These are phyloP conservation scores for Coelogynopora nodosa DNA, from an alignment of 2,888 invertebrate genomes.

Conservation along the genomic window DNA sequence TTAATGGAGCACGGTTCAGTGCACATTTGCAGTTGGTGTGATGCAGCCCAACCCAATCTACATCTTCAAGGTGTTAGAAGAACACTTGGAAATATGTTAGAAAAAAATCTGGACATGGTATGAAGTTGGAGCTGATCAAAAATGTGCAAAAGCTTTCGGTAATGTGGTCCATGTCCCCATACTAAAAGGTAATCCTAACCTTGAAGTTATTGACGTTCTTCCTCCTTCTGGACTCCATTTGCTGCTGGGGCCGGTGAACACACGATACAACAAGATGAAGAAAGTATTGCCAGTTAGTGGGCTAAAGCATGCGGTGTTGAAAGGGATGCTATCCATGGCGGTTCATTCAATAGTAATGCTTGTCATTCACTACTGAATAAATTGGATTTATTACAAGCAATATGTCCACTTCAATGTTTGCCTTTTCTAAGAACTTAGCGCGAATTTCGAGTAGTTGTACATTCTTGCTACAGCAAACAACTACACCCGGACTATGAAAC, in stretches of 20 bases:
- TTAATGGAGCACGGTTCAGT: slow-evolving; percentile 42
- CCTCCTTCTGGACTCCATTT: slow-evolving; percentile 41
- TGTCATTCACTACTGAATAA: slow-evolving; percentile 20
- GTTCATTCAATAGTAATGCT: slow-evolving; percentile 41
- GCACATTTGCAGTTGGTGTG: slow-evolving; percentile 42
- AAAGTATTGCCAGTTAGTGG: slow-evolving; percentile 43
- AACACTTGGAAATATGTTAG: slow-evolving; percentile 40
- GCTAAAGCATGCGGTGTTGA: slow-evolving; percentile 43
- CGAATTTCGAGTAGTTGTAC: slow-evolving; percentile 24
- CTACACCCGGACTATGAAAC: background rate
- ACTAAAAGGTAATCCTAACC: slow-evolving; percentile 14
- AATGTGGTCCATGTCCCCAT: slow-evolving; percentile 41
- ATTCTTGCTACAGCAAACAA: slow-evolving; percentile 33
- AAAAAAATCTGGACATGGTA: slow-evolving; percentile 43
- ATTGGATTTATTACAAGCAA: slow-evolving; percentile 34
- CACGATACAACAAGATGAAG: slow-evolving; percentile 34
- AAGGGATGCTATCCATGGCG: slow-evolving; percentile 38
- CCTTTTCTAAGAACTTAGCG: slow-evolving; percentile 33
- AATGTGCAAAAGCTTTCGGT: slow-evolving; percentile 38
- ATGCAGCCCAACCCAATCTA: slow-evolving; percentile 37
- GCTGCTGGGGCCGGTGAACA: slow-evolving; percentile 33
- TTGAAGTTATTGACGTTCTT: slow-evolving; percentile 33
- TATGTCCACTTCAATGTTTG: slow-evolving; percentile 40
- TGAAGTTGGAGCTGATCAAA: slow-evolving; percentile 29
- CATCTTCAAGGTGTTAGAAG: slow-evolving; percentile 40